Conservation (phyloP, 2,888 invertebrate species). For the Drosophila acutilabella region DNA sequence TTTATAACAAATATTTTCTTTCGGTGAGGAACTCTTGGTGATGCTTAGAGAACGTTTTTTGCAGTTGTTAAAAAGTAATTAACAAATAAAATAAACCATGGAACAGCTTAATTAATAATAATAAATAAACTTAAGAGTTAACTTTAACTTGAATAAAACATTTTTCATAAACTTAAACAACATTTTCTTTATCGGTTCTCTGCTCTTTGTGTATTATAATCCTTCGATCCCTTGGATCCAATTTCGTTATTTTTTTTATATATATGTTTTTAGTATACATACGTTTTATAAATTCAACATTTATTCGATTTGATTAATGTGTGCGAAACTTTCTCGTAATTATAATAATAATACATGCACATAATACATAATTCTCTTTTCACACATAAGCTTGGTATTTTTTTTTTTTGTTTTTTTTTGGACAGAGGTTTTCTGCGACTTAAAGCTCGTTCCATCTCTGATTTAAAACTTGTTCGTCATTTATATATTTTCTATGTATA, state of each 20-base stretch:
- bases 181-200: conserved; percentile 22
- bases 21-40: conserved; percentile 73
- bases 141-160: conserved; percentile 49
- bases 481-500: not conserved
- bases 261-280: conserved; percentile 60
- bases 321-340: conserved; percentile 37
- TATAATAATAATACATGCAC: conserved; percentile 62
- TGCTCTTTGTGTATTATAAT: conserved; percentile 35
- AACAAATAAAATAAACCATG: conserved; percentile 47
- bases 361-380: conserved; percentile 53
- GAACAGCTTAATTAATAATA: conserved; percentile 49
- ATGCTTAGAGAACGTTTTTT: conserved; percentile 50
- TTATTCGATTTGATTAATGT: conserved; percentile 75
- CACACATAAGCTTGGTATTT: conserved; percentile 17
- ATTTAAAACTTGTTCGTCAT: conserved; percentile 24
- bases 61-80: conserved; percentile 59
- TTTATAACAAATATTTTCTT: conserved; percentile 57
- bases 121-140: conserved; percentile 75
- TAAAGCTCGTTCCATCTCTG: conserved; percentile 53
- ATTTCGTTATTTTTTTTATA: conserved; percentile 2
- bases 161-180: conserved; percentile 64
- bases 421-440: conserved; percentile 50
- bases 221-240: conserved; percentile 24
- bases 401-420: conserved; percentile 21
- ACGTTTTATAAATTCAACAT: conserved; percentile 74